Conservation (phyloP, 2,113 vertebrate species). For the Sander lucioperca region DNA sequence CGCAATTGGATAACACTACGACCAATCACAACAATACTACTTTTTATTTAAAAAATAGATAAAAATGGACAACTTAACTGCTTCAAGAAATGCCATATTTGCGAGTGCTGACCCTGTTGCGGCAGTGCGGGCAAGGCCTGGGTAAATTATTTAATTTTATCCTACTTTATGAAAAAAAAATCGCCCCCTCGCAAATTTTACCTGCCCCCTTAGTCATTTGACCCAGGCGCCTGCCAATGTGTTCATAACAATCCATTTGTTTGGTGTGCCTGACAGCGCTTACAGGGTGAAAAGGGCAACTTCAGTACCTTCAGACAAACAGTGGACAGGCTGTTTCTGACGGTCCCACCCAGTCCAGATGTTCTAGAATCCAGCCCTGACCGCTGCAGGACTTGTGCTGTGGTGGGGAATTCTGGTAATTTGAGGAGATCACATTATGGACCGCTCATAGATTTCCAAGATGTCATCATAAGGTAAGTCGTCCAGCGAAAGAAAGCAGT, state of each 20-base stretch:
- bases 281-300: constrained; percentile 82
- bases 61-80: too few relatives aligned
- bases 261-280: constrained; percentile 28
- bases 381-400: constrained; percentile 87
- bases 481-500: background rate
- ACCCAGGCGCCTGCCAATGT: background rate
- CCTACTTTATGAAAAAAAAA: too few relatives aligned
- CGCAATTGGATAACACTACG: too few relatives aligned
- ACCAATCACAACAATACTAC: too few relatives aligned
- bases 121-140: too few relatives aligned
- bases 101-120: too few relatives aligned
- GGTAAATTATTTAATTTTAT: too few relatives aligned
- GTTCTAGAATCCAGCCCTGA: constrained; percentile 63
- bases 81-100: too few relatives aligned
- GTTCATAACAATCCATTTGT: background rate
- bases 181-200: too few relatives aligned
- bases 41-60: too few relatives aligned
- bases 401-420: constrained; percentile 93
- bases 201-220: too few relatives aligned
- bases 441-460: constrained; percentile 85
- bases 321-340: constrained; percentile 82
- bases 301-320: constrained; percentile 71
- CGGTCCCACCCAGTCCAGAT: constrained; percentile 78
- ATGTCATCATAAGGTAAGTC: constrained; percentile 88
- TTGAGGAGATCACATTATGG: constrained; percentile 86